These are phyloP conservation scores for Portunus trituberculatus DNA, from an alignment of 1,140 invertebrate species.

Conservation along the genomic window DNA sequence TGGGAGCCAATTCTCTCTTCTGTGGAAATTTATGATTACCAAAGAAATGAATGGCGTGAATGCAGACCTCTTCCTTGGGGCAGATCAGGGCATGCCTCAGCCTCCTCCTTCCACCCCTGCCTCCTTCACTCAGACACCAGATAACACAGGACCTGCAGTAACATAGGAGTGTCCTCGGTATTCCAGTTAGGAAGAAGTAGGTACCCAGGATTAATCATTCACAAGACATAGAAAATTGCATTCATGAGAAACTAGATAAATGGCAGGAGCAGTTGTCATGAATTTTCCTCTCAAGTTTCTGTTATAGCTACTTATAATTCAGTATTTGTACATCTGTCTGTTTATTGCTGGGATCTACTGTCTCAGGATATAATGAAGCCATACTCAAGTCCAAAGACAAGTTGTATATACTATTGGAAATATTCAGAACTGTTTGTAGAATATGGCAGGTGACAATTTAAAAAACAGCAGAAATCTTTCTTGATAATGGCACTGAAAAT, in stretches of 20 bases:
- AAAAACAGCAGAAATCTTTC: background rate
- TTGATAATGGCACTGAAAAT: background rate
- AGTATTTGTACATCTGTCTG: too few relatives aligned
- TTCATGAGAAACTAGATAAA: too few relatives aligned
- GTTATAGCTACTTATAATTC: too few relatives aligned
- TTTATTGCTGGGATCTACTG: too few relatives aligned
- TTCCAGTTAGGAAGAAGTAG: background rate
- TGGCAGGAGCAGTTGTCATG: too few relatives aligned
- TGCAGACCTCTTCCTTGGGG: constrained; percentile 90
- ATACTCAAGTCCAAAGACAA: background rate
- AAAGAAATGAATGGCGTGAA: constrained; percentile 87
- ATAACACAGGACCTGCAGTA: constrained; percentile 57
- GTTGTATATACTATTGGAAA: background rate
- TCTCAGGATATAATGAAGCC: background rate
- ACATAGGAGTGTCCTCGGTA: background rate
- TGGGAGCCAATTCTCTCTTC: constrained; percentile 87
- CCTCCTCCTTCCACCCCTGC: constrained; percentile 86
- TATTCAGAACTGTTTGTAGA: background rate
- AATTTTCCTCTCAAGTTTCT: too few relatives aligned
- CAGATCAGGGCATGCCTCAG: constrained; percentile 93
- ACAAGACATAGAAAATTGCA: background rate
- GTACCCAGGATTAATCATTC: background rate
- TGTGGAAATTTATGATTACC: constrained; percentile 93
- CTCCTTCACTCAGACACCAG: constrained; percentile 78
- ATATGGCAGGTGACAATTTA: background rate